phyloP scores from a whole-genome alignment of 2,888 invertebrate species.

The Patella pellucida region DNA sequence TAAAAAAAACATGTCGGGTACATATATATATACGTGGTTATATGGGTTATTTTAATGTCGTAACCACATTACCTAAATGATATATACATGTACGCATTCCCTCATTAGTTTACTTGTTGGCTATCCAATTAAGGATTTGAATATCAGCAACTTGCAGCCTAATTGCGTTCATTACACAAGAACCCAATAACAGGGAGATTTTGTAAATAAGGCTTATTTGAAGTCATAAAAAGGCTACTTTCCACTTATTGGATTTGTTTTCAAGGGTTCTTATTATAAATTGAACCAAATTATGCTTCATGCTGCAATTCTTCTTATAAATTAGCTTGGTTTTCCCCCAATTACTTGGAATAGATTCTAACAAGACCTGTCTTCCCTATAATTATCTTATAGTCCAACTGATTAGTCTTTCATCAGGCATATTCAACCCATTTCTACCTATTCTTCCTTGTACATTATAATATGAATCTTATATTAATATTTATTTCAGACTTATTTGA shows the following conservation, averaged over 20 bases:
- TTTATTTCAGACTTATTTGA: too few relatives aligned
- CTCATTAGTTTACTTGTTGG: constrained; percentile 10
- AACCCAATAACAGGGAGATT: constrained; percentile 2
- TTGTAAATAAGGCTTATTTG: constrained; percentile 11
- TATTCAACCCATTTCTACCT: too few relatives aligned
- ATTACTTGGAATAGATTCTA: constrained; percentile 7
- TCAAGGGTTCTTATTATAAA: neutral
- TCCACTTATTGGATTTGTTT: constrained; percentile 3
- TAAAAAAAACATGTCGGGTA: neutral
- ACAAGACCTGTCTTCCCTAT: neutral
- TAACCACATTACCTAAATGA: neutral
- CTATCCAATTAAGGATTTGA: constrained; percentile 7
- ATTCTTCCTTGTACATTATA: too few relatives aligned
- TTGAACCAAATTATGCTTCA: constrained; percentile 2
- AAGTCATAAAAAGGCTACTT: constrained; percentile 7
- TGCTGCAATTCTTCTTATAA: neutral
- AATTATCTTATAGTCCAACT: too few relatives aligned
- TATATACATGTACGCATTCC: neutral
- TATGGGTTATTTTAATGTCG: too few relatives aligned
- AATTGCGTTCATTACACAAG: constrained; percentile 11
- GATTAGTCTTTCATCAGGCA: too few relatives aligned
- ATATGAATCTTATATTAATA: too few relatives aligned
- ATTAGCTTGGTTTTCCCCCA: constrained; percentile 9
- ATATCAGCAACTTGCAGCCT: constrained; percentile 5
- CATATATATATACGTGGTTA: too few relatives aligned